Conservation (phyloP, 2,888 invertebrate species). For the Tipula helvola region DNA sequence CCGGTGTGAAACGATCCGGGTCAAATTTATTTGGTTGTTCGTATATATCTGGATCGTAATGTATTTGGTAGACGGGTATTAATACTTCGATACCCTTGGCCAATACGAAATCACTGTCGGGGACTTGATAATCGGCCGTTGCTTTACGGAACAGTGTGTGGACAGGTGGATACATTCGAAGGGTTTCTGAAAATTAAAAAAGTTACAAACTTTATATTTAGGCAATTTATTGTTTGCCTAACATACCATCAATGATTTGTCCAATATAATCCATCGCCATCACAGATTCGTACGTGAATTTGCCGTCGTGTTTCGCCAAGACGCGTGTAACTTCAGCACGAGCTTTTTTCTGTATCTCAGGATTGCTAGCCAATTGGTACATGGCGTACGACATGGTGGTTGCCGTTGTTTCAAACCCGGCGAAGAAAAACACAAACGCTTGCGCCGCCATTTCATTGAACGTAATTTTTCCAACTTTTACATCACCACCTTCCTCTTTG, state of each 20-base stretch:
- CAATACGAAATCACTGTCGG: constrained; percentile 19
- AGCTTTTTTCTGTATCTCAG: constrained; percentile 28
- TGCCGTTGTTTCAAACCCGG: constrained; percentile 38
- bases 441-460: constrained; percentile 31
- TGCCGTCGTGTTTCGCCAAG: constrained; percentile 25
- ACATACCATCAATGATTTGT: constrained; percentile 31
- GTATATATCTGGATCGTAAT: constrained; percentile 27
- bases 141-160: constrained; percentile 33
- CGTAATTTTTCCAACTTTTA: constrained; percentile 6
- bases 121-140: constrained; percentile 26
- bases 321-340: constrained; percentile 30
- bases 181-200: constrained; percentile 22
- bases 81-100: constrained; percentile 21
- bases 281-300: constrained; percentile 33
- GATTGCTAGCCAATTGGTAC: constrained; percentile 34
- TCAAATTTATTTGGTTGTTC: constrained; percentile 28
- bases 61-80: constrained; percentile 24
- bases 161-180: constrained; percentile 36
- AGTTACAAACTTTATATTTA: neutral
- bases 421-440: constrained; percentile 34
- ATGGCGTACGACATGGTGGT: constrained; percentile 31
- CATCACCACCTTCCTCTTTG: neutral
- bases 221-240: neutral
- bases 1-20: constrained; percentile 28
- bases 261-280: constrained; percentile 37